Conservation (phyloP, 2,888 invertebrate species). For the Fabriciana adippe region DNA sequence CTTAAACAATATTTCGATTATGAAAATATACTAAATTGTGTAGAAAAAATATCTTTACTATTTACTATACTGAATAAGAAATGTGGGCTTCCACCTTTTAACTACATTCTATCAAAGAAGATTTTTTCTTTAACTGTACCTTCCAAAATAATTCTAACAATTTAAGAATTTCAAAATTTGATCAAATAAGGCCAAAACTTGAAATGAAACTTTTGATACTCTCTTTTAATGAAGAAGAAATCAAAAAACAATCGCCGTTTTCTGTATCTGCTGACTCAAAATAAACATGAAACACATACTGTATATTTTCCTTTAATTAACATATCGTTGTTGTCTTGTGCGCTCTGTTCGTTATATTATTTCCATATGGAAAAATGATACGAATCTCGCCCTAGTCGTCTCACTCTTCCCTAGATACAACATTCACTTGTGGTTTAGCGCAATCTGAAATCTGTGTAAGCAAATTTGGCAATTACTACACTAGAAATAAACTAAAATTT, state of each 20-base stretch:
- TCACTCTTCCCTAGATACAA: slow-evolving; percentile 36
- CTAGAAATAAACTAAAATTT: slow-evolving; percentile 20
- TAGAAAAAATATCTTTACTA: no score
- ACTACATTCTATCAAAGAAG: no score
- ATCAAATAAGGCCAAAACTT: neutral
- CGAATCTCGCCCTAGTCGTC: slow-evolving; percentile 60
- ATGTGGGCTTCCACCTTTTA: no score
- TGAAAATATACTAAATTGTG: no score
- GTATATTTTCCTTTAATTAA: slow-evolving; percentile 80
- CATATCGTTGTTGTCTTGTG: slow-evolving; percentile 80
- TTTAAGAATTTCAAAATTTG: neutral
- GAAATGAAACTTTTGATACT: neutral
- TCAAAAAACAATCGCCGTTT: slow-evolving; percentile 52
- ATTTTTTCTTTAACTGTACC: no score
- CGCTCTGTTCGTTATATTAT: slow-evolving; percentile 72
- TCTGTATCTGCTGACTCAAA: slow-evolving; percentile 64
- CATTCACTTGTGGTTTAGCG: neutral
- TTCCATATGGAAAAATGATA: slow-evolving; percentile 82
- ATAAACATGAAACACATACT: slow-evolving; percentile 68
- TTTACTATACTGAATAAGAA: no score
- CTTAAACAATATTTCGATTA: no score
- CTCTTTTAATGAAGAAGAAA: slow-evolving; percentile 35
- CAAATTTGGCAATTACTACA: slow-evolving; percentile 23
- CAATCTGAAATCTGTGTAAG: slow-evolving; percentile 15
- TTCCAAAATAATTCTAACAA: neutral